Evolutionary conservation across 1,140 invertebrate species (phyloP), one percentile per base, ranked within the genome.

Genomic region (Artemia franciscana): DNA sequence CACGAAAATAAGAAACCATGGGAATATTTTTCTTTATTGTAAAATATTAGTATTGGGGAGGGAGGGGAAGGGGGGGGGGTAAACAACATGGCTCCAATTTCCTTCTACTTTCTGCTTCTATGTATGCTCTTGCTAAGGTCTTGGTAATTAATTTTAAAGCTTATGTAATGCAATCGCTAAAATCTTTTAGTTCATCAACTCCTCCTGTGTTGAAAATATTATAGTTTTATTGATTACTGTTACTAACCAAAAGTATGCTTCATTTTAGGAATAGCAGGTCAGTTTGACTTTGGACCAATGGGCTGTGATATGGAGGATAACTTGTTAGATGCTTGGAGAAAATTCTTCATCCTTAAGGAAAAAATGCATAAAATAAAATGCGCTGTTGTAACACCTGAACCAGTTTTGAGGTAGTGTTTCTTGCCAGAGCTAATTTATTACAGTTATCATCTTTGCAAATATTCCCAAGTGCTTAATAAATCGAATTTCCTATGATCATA

Each of bases 211-310:
- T n/a, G n/a, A n/a, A n/a, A n/a, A n/a, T n/a, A n/a, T 63, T 2
- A 2, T 64, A 64, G 4, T 57, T 27, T 21, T 28, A n/a, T 26
- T 64, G 24, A 56, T 26, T 60, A 51, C 15, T 60, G 65, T 62
- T 66, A 28, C n/a, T n/a, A n/a, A n/a, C n/a, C 21, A 39, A 7
- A 4, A 23, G 5, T 24, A 25, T n/a, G 24, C n/a, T 26, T 60
- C 30, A 65, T 65, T 69, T 18, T 64, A 80, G 78, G 78, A 71
- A 75, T 82, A 26, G 76, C 79, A 71, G 82, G 88, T 1, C 85
- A 93, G 67, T 98, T 91, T 78, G 96, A 99, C 76, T 98, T 94
- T 75, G 95, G 95, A 0, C 96, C 96, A 5, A 97, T 98, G 91
- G 96, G 96, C 3, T 98, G 94, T 79, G 91, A 93, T 0, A 82